Evolutionary conservation across 2,888 invertebrate genomes (phyloP), one percentile per base, ranked within the genome.

Genomic region (Epinotia ramella): DNA sequence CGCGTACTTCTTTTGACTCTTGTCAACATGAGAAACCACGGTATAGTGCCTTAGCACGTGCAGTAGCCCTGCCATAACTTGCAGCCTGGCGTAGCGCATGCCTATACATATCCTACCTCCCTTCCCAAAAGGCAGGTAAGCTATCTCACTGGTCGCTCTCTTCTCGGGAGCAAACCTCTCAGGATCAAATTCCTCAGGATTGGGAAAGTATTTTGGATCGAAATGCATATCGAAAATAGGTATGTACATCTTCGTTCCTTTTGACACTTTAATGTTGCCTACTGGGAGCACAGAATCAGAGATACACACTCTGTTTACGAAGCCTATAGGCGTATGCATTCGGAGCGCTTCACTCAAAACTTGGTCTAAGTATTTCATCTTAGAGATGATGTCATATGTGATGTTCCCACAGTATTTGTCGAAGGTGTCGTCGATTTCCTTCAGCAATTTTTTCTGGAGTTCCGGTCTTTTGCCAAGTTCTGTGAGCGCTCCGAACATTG

Each of bases 51-150:
- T 44, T 13, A 78, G 71, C 20, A 76, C 18, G 13, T 78, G 74
- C 12, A 78, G 53, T 46, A 69, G 65, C 12, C 77, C 77, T 18
- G 78, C 68, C 59, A 87, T 83, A 0, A 86, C 79, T 77, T 90
- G 91, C 7, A 89, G 73, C 12, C 80, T 81, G 0, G 89, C 89
- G 72, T 86, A 89, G 75, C 88, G 85, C 77, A 83, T 81, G 77
- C 94, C 95, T 2, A 95, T 89, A 77, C 95, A 95, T 20, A 87
- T 83, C 56, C 95, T 84, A 5, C 89, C 88, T 0, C 94, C 94
- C 80, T 85, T 90, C 0, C 95, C 94, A 78, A 94, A 95, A 0
- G 94, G 93, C 81, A 92, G 80, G 73, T 89, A 94, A 0, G 85
- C 83, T 44, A 83, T 79, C 28, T 89, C 88, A 63, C 78, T 84